Percentiles rank a stretch among this genome's conserved stretches.
These are phyloP conservation scores for Periplaneta americana DNA, from an alignment of 1,140 invertebrate genomes.

Conservation along the genomic window DNA sequence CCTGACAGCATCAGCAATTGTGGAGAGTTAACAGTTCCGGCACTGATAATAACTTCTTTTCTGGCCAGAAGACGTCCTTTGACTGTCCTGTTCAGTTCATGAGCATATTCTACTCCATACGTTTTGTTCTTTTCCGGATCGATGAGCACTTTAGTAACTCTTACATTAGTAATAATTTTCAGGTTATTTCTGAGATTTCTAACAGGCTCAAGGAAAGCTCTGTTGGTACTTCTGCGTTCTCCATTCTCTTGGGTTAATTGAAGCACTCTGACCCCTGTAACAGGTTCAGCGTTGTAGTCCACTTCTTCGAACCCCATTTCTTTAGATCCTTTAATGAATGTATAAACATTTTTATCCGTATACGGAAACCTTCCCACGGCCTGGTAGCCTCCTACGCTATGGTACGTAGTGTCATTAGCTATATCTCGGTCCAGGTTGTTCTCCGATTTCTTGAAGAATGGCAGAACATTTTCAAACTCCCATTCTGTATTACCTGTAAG, in stretches of 20 bases:
- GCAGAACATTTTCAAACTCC: conserved; percentile 80
- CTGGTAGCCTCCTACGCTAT: conserved; percentile 65
- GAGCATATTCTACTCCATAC: conserved; percentile 70
- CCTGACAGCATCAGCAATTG: conserved; percentile 85
- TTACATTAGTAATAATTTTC: conserved; percentile 68
- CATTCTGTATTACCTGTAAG: conserved; percentile 78
- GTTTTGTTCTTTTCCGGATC: conserved; percentile 64
- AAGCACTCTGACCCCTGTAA: conserved; percentile 82
- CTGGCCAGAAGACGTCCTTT: conserved; percentile 57
- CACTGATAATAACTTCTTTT: conserved; percentile 54
- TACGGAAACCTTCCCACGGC: conserved; percentile 81
- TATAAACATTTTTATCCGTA: conserved; percentile 69
- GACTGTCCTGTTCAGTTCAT: too few relatives aligned
- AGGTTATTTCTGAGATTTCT: conserved; percentile 69
- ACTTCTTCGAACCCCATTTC: conserved; percentile 83
- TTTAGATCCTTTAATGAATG: conserved; percentile 79
- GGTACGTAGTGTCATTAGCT: conserved; percentile 58
- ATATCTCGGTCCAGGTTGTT: conserved; percentile 82
- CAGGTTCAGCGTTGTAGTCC: conserved; percentile 78
- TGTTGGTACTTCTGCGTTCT: conserved; percentile 81
- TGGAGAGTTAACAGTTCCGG: conserved; percentile 63
- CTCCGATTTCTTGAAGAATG: conserved; percentile 88
- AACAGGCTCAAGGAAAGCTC: conserved; percentile 79
- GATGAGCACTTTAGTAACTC: conserved; percentile 64
- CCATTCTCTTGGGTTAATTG: conserved; percentile 85